Conservation (phyloP, 1,140 invertebrate genomes). For the Meteorus sp. region DNA sequence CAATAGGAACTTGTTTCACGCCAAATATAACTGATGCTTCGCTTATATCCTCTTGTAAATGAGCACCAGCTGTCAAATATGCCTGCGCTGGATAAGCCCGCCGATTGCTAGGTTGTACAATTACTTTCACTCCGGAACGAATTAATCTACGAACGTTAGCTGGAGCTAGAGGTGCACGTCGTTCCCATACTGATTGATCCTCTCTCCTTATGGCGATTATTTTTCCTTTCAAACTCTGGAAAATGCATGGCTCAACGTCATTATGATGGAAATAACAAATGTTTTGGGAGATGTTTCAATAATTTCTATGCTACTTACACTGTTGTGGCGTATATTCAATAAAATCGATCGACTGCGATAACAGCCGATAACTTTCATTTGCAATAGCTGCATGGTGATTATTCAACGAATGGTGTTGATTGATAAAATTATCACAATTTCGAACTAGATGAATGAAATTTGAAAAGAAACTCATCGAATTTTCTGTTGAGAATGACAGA, state of each 20-base stretch:
- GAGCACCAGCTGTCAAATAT: constrained; percentile 70
- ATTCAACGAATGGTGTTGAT: too few species aligned
- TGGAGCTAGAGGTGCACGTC: constrained; percentile 92
- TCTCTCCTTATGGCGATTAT: constrained; percentile 87
- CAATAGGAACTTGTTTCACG: constrained; percentile 96
- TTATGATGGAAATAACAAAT: background rate
- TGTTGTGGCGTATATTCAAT: background rate
- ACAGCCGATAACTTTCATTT: background rate
- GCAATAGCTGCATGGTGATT: background rate
- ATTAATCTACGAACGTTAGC: constrained; percentile 87
- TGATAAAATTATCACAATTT: too few species aligned
- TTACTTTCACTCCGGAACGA: constrained; percentile 86
- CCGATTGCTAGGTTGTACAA: constrained; percentile 97
- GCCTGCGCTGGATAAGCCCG: constrained; percentile 95
- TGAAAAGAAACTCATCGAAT: too few species aligned
- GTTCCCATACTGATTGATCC: constrained; percentile 98
- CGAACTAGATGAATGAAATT: too few species aligned
- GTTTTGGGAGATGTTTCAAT: too few species aligned
- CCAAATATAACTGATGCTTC: constrained; percentile 96
- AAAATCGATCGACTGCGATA: too few species aligned
- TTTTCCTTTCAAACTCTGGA: constrained; percentile 55
- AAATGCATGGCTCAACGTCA: background rate
- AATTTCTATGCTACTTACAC: background rate
- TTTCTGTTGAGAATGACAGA: too few species aligned
- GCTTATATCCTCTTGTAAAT: constrained; percentile 94